Percentiles rank a stretch among this genome's conserved stretches.
Evolutionary conservation across 2,113 vertebrate species (phyloP).

Genomic region (Brachirus orientalis): DNA sequence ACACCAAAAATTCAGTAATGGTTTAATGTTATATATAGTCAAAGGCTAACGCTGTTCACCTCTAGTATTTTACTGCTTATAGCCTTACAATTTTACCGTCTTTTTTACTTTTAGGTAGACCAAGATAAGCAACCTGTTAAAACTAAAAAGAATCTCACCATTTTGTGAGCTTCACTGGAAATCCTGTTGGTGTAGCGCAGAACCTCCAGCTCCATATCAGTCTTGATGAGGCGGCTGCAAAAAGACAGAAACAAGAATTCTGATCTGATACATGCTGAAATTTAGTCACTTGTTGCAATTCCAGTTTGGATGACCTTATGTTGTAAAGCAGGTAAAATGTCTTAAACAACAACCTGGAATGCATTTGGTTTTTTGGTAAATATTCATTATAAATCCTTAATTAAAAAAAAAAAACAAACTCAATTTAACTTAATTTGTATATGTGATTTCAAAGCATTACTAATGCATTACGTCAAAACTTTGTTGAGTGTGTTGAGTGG

Average conservation of each 20-base stretch:
- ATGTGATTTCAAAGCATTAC: no score
- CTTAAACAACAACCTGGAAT: no score
- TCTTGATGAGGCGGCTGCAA: slow-evolving; percentile 91
- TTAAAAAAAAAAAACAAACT: no score
- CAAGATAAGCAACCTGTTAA: no score
- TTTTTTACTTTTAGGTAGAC: no score
- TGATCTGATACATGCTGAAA: neutral
- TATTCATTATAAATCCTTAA: neutral
- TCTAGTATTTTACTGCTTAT: neutral
- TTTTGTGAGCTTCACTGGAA: slow-evolving; percentile 96
- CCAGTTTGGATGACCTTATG: no score
- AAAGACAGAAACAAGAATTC: slow-evolving; percentile 22
- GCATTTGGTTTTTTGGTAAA: no score
- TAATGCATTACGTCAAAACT: neutral
- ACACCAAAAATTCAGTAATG: no score
- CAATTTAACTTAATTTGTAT: neutral
- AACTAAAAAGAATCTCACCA: slow-evolving; percentile 80
- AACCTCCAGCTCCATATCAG: slow-evolving; percentile 97
- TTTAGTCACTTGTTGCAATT: no score
- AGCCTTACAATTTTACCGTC: neutral
- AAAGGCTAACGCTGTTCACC: no score
- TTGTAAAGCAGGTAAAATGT: no score
- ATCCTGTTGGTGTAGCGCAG: slow-evolving; percentile 95
- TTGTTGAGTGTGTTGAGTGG: neutral
- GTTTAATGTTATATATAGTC: no score